Conservation (phyloP, 2,113 vertebrate species). For the Morone chrysops region DNA sequence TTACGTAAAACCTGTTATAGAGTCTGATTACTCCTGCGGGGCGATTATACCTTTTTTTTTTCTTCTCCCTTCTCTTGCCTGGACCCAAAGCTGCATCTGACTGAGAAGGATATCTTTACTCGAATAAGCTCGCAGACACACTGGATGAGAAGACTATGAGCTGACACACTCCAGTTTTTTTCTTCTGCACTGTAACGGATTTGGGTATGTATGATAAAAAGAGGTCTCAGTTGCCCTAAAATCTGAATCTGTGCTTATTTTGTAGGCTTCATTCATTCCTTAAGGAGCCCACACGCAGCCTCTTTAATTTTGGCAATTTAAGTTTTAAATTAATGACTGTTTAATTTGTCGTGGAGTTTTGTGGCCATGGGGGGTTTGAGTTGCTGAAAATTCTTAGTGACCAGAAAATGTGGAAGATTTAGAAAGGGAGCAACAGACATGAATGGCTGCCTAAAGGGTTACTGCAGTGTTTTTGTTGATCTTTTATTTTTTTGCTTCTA, state of each 20-base stretch:
- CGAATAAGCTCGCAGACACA: slow-evolving; percentile 58
- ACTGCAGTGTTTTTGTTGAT: slow-evolving; percentile 67
- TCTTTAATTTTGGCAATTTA: slow-evolving; percentile 58
- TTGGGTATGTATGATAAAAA: slow-evolving; percentile 74
- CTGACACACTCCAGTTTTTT: slow-evolving; percentile 78
- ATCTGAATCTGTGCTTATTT: slow-evolving; percentile 59
- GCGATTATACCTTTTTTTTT: slow-evolving; percentile 28
- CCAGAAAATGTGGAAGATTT: slow-evolving; percentile 64
- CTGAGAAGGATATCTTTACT: slow-evolving; percentile 70
- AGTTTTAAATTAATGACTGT: slow-evolving; percentile 57
- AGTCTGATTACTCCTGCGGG: slow-evolving; percentile 58
- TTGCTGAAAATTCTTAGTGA: slow-evolving; percentile 46
- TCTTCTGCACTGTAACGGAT: slow-evolving; percentile 64
- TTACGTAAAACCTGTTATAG: slow-evolving; percentile 53
- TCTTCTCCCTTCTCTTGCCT: slow-evolving; percentile 2
- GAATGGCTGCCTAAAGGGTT: slow-evolving; percentile 61
- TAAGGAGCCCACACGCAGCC: slow-evolving; percentile 46
- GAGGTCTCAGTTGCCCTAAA: slow-evolving; percentile 42
- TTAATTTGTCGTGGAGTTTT: slow-evolving; percentile 74
- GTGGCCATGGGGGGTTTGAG: slow-evolving; percentile 23
- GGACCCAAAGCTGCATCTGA: slow-evolving; percentile 56
- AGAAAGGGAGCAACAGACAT: slow-evolving; percentile 53
- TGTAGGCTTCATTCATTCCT: slow-evolving; percentile 64
- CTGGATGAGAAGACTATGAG: slow-evolving; percentile 75
- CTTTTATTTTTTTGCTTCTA: slow-evolving; percentile 3